phyloP scores from a whole-genome alignment of 2,888 invertebrate species.

The Eristalis arbustorum region DNA sequence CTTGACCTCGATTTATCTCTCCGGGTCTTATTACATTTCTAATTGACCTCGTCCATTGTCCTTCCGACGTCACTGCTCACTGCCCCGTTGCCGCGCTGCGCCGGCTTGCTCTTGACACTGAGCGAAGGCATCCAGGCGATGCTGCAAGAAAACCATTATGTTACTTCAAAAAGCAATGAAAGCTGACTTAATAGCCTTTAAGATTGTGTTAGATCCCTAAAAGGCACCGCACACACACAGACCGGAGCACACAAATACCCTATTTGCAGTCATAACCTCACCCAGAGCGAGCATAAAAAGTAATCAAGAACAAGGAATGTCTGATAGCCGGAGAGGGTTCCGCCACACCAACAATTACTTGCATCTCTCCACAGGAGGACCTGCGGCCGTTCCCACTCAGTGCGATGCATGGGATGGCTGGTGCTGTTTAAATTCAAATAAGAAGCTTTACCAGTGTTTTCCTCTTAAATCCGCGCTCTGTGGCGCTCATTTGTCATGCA shows the following conservation, averaged over 20 bases:
- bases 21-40: constrained; percentile 45
- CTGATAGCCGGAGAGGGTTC: neutral
- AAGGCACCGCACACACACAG: neutral
- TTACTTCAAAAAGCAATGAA: neutral
- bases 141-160: constrained; percentile 12
- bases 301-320: neutral
- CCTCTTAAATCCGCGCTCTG: neutral
- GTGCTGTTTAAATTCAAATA: neutral
- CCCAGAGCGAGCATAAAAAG: constrained; percentile 22
- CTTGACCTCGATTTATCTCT: constrained; percentile 47
- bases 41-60: constrained; percentile 33
- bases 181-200: constrained; percentile 8
- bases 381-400: neutral
- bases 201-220: constrained; percentile 13
- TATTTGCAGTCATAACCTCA: constrained; percentile 14
- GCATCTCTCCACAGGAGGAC: neutral
- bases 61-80: constrained; percentile 18
- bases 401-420: neutral
- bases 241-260: neutral
- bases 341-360: constrained; percentile 15
- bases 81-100: constrained; percentile 8
- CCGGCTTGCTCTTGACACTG: neutral
- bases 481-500: constrained; percentile 10
- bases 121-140: neutral
- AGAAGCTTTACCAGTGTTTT: neutral